These are phyloP conservation scores for Drosophila rhopaloa DNA, from an alignment of 1,140 invertebrate species.

Conservation along the genomic window DNA sequence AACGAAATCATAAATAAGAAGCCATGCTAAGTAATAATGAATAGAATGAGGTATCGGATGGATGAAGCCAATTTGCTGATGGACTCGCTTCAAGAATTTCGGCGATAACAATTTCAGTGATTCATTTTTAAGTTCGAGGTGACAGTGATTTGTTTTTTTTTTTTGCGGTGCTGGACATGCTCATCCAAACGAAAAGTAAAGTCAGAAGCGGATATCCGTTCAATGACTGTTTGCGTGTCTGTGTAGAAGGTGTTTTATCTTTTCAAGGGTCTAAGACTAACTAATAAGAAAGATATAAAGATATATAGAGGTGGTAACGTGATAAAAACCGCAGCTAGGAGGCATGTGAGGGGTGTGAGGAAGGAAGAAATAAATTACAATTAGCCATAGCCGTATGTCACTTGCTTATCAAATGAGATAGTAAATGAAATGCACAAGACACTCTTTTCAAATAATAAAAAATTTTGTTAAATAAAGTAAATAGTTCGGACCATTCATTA, in stretches of 20 bases:
- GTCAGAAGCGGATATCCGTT: conserved; percentile 37
- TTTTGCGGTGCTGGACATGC: conserved; percentile 47
- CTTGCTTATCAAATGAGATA: conserved; percentile 2
- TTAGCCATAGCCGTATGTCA: conserved; percentile 4
- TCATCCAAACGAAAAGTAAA: conserved; percentile 30
- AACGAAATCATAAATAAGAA: conserved; percentile 66
- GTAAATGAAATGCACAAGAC: conserved; percentile 5
- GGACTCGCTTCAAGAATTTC: conserved; percentile 41
- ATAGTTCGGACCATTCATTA: too few relatives aligned
- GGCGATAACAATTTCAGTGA: conserved; percentile 1
- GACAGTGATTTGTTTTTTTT: conserved; percentile 19
- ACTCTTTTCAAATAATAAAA: too few relatives aligned
- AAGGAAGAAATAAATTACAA: conserved; percentile 10
- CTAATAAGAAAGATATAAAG: conserved; percentile 14
- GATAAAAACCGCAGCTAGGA: conserved; percentile 24
- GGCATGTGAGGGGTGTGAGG: conserved; percentile 32
- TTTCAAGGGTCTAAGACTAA: conserved; percentile 21
- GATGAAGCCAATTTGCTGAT: conserved; percentile 58
- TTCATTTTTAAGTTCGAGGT: conserved; percentile 19
- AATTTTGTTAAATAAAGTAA: not conserved
- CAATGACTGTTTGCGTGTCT: conserved; percentile 21
- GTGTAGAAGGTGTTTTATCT: conserved; percentile 21
- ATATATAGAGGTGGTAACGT: conserved; percentile 17
- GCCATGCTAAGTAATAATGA: conserved; percentile 68
- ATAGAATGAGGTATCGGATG: conserved; percentile 40